Evolutionary conservation across 2,797 vertebrate species (phyloP).

Genomic region (Gephyroberyx darwinii): DNA sequence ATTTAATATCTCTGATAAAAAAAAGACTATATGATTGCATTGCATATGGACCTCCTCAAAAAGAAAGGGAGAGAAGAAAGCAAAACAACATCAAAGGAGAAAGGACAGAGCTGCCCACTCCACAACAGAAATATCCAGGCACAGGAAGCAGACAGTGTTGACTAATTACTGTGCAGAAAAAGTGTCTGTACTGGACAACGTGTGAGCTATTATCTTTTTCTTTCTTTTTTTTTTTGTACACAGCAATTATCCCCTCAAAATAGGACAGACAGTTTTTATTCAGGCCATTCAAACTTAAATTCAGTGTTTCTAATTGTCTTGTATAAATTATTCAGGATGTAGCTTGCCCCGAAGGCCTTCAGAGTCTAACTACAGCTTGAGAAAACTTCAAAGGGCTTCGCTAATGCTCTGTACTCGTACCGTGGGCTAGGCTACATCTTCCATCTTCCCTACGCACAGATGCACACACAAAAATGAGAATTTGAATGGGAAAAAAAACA

Average conservation of each 20-base stretch:
- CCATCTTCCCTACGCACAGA: not conserved
- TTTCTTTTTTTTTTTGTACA: not conserved
- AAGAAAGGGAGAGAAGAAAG: not conserved
- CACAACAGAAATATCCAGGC: conserved; percentile 4
- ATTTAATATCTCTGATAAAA: not conserved
- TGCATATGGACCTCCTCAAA: not conserved
- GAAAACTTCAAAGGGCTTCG: conserved; percentile 47
- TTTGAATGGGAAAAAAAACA: conserved; percentile 17
- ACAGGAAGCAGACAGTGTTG: not conserved
- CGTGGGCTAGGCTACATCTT: not conserved
- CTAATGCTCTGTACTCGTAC: conserved; percentile 24
- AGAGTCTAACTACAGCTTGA: conserved; percentile 32
- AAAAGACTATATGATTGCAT: not conserved
- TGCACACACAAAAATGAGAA: conserved; percentile 18
- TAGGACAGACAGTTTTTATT: conserved; percentile 13
- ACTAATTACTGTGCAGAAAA: conserved; percentile 4
- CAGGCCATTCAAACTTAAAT: conserved; percentile 30
- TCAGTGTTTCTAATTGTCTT: conserved; percentile 50
- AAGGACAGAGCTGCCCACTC: not conserved
- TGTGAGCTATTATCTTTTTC: conserved; percentile 6
- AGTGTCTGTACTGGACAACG: not conserved
- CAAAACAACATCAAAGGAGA: not conserved
- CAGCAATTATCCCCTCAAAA: conserved; percentile 9
- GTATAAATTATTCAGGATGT: conserved; percentile 60
- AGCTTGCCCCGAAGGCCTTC: conserved; percentile 39